Conservation (phyloP, 2,113 vertebrate genomes). For the Grantiella picta region DNA sequence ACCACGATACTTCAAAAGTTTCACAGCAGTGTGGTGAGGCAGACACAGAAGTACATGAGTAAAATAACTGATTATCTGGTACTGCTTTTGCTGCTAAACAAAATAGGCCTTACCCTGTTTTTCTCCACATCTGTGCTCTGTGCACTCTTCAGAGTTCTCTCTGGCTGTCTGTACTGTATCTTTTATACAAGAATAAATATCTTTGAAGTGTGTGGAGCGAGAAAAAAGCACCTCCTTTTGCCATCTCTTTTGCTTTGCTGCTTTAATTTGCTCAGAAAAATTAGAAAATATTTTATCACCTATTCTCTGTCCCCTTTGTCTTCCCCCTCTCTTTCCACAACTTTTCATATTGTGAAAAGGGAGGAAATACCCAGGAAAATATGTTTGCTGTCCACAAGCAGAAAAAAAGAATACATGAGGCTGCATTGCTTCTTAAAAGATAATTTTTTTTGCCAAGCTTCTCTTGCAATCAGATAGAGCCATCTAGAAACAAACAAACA, state of each 20-base stretch:
- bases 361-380: conserved; percentile 25
- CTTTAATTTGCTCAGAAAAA: conserved; percentile 40
- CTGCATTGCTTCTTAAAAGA: conserved; percentile 11
- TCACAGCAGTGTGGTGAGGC: not conserved
- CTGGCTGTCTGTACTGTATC: not conserved
- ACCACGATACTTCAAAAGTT: conserved; percentile 49
- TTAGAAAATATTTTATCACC: conserved; percentile 57
- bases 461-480: not conserved
- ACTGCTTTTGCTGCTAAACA: conserved; percentile 18
- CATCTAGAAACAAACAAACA: conserved; percentile 39
- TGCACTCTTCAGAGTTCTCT: not conserved
- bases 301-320: not conserved
- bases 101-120: not conserved
- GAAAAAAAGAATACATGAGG: not conserved
- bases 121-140: not conserved
- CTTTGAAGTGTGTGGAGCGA: not conserved
- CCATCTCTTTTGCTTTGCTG: conserved; percentile 20
- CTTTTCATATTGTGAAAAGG: conserved; percentile 28
- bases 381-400: not conserved
- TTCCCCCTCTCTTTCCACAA: not conserved
- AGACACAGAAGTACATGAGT: not conserved
- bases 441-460: conserved; percentile 14
- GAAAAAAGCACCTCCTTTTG: not conserved
- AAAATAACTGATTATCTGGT: conserved; percentile 47
- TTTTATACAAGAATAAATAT: not conserved